Percentiles rank a stretch among this genome's conserved stretches.
Conservation (phyloP, 2,113 vertebrate genomes). For the Oryctolagus cuniculus region mOryCun1.1 NC_091440.1:79326001-79326500, state of each 20-base stretch:
- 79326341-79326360: conserved; percentile 10
- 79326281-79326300: background rate
- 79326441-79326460: background rate
- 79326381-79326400: background rate
- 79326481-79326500: too few relatives aligned
- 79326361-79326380: background rate
- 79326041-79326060: background rate
- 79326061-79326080: background rate
- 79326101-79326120: conserved; percentile 9
- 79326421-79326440: background rate
- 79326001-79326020: too few relatives aligned
- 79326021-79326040: too few relatives aligned
- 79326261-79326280: background rate
- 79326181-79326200: background rate
- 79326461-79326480: background rate
- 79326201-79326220: background rate
- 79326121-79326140: conserved; percentile 18
- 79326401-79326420: background rate
- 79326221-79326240: background rate
- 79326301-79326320: conserved; percentile 41
- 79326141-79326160: conserved; percentile 18
- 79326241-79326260: background rate
- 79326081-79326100: background rate
- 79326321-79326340: background rate
- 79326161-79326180: background rate